phyloP scores from a whole-genome alignment of 2,888 invertebrate genomes.

The Pecten maximus region DNA sequence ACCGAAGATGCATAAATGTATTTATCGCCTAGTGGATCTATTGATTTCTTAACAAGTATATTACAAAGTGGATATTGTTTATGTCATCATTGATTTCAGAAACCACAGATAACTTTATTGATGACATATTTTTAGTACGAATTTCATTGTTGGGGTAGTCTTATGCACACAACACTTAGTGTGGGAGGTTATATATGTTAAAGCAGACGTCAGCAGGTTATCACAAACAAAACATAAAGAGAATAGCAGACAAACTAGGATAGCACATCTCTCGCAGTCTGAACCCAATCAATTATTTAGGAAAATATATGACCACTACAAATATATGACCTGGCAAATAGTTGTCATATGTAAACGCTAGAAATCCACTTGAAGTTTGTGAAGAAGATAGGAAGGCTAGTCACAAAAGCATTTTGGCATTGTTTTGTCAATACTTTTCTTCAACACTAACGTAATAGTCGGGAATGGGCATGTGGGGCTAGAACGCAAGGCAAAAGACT shows the following conservation, averaged over 20 bases:
- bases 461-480: too few species aligned
- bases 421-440: too few species aligned
- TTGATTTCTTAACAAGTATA: background rate
- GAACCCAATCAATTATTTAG: too few species aligned
- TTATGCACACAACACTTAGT: background rate
- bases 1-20: background rate
- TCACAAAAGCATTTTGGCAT: too few species aligned
- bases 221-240: too few species aligned
- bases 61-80: background rate
- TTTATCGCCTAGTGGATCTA: background rate
- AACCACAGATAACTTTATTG: background rate
- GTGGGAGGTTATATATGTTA: background rate
- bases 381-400: too few species aligned
- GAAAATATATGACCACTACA: background rate
- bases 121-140: background rate
- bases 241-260: too few species aligned
- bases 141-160: background rate
- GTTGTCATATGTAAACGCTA: too few species aligned
- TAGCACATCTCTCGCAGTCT: too few species aligned
- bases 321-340: background rate
- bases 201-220: background rate
- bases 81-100: background rate
- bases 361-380: too few species aligned
- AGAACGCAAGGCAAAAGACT: too few species aligned
- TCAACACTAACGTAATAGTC: too few species aligned